Base-by-base conservation (phyloP, 2,888 invertebrate species). In the Caenorhabditis sinica region DNA sequence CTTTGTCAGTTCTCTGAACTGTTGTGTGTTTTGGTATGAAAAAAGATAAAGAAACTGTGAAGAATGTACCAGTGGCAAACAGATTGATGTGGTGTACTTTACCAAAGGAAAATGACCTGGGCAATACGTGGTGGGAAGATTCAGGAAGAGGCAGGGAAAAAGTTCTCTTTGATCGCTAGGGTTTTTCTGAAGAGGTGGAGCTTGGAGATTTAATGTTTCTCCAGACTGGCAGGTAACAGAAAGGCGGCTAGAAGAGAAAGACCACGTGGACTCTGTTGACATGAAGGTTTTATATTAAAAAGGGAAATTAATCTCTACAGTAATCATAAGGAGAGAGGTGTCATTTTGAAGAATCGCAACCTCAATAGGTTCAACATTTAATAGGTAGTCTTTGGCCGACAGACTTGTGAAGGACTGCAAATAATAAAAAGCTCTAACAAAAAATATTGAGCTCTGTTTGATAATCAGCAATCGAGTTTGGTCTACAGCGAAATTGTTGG, bases 1-100 rank as follows among this genome's bases (percentile, higher is more conserved):
- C 77, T 77, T 30, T 45, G 75, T 45, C 66, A 69, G 77, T 77
- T 77, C 77, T 77, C 69, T 71, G 77, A 68, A 61, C 76, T 17
- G 71, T 69, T 66, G 36, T 74, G 71, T 80, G 65, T 66, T 72
- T 33, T 74, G 56, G 30, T 56, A 28, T 56, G 25, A 53, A 17
- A 20, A 30, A n/a, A 66, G 33, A 68, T n/a, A 53, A 33, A 25
- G 69, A 69, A 45, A 74, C 51, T 25, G 66, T 36, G 49, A 66
- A 30, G 45, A 63, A 65, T 58, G 72, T 33, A 80, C 80, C 58
- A 20, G 80, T 66, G 65, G 58, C 80, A 80, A 80, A 80, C 72
- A 80, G 72, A 72, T 69, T 13, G 40, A 13, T 36, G 13, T 76
- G 25, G 20, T 30, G n/a, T 40, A 72, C 72, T 77, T 69, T 69